These are phyloP conservation scores for Habropoda laboriosa DNA, from an alignment of 1,140 invertebrate genomes.

Conservation along the genomic window DNA sequence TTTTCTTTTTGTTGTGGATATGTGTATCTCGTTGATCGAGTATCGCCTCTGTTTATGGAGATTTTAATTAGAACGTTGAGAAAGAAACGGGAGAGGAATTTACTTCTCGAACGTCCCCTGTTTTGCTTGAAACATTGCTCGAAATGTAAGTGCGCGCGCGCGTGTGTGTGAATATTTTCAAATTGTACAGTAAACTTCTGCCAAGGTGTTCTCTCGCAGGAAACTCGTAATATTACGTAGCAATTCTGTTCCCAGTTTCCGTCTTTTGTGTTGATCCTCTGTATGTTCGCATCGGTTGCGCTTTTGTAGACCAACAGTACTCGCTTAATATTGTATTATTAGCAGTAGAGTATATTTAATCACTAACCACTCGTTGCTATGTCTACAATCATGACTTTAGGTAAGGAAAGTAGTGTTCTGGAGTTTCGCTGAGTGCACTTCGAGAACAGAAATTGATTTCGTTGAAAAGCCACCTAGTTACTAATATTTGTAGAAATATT, in stretches of 20 bases:
- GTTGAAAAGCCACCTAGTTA: background rate
- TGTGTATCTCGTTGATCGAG: too few relatives aligned
- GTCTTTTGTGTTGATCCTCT: background rate
- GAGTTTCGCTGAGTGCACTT: conserved; percentile 46
- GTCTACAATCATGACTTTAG: conserved; percentile 56
- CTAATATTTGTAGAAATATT: background rate
- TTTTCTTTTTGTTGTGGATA: background rate
- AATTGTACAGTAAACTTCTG: background rate
- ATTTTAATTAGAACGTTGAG: background rate
- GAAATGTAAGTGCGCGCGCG: conserved; percentile 26
- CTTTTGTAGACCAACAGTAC: conserved; percentile 30
- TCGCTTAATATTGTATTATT: conserved; percentile 27
- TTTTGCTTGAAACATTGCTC: background rate
- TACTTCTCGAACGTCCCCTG: background rate
- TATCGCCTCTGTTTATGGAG: background rate
- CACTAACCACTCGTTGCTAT: conserved; percentile 60
- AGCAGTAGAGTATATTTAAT: conserved; percentile 40
- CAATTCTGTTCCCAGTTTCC: background rate
- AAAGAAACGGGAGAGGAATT: conserved; percentile 1
- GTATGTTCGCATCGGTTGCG: background rate
- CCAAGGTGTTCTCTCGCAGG: background rate
- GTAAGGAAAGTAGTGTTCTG: conserved; percentile 59
- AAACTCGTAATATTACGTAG: background rate
- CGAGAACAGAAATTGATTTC: background rate
- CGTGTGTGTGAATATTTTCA: background rate